Base-by-base conservation (phyloP, 2,797 vertebrate species). In the Acanthurus tractus region DNA sequence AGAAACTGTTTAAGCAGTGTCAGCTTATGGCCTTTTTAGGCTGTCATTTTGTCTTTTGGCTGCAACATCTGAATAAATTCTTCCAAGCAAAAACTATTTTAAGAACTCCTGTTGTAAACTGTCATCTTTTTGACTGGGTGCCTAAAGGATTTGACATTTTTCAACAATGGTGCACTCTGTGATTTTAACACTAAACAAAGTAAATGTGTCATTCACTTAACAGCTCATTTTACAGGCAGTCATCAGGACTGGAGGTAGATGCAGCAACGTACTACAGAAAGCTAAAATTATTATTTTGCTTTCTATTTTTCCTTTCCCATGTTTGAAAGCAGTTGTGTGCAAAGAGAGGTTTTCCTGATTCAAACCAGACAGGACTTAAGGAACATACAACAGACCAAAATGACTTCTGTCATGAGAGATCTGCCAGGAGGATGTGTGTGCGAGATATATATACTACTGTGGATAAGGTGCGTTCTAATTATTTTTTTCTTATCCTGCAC, bases 1-100 rank as follows among this genome's bases (percentile, higher is more conserved):
- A 71, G 63, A 83, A 76, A 81, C 48, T 2, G 56, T 72, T 86
- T 76, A 62, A 75, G 79, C 56, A 20, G 8, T 83, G 75, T 81
- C 74, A 81, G 77, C 70, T 87, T 87, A 81, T 78, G 70, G 67
- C 29, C 85, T 84, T 78, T 63, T 83, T 75, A 73, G 81, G 63
- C 70, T 74, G 71, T 85, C 69, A 67, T 73, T 78, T 79, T 74
- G 58, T 74, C 78, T 52, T 86, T 75, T 83, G 72, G 74, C 74
- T 82, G 63, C 56, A 77, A 76, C 78, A 76, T 84, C 78, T 66
- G 65, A 84, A 76, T 68, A 63, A 63, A 84, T 84, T 76, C 69
- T 48, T 70, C 67, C 57, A 50, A 81, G 69, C 63, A 18, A 22
- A 48, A 25, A 52, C 71, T 70, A 86, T 82, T 87, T 86, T 75